Evolutionary conservation across 2,888 invertebrate species (phyloP).

Genomic region (Himalopsyche anomala): DNA sequence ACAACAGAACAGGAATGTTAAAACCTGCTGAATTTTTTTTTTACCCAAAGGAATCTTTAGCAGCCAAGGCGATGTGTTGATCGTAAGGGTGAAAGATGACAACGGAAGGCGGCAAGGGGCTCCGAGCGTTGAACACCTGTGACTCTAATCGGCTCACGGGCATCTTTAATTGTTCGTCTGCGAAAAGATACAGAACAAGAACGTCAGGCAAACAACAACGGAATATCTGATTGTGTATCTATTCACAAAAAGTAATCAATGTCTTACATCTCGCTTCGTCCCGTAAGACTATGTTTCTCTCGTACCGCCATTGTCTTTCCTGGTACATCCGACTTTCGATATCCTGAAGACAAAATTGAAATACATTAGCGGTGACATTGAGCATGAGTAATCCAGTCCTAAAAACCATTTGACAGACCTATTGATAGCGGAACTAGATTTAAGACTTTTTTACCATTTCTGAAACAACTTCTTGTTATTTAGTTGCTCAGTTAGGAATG

Average conservation of each 20-base stretch:
- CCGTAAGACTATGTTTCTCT: constrained; percentile 83
- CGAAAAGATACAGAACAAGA: constrained; percentile 33
- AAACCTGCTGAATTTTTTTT: constrained; percentile 50
- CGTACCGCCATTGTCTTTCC: constrained; percentile 84
- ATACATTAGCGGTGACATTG: constrained; percentile 6
- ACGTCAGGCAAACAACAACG: background rate
- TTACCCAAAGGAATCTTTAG: constrained; percentile 88
- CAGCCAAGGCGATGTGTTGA: constrained; percentile 90
- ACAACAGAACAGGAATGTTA: too few species aligned
- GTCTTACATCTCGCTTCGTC: constrained; percentile 76
- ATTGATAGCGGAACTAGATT: too few species aligned
- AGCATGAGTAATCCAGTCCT: background rate
- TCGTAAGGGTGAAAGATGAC: constrained; percentile 94
- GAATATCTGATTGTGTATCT: background rate
- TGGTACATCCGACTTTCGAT: constrained; percentile 79
- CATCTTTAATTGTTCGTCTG: constrained; percentile 79
- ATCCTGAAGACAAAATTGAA: constrained; percentile 69
- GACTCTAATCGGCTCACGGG: constrained; percentile 84
- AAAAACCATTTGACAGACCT: background rate
- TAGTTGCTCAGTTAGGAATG: too few species aligned
- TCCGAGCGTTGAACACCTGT: constrained; percentile 89
- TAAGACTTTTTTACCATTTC: too few species aligned
- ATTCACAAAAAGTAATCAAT: background rate
- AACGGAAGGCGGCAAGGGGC: constrained; percentile 85
- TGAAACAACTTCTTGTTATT: too few species aligned